A percentile compares a stretch with the other conserved stretches of the same genome.
These are phyloP conservation scores for Metallyticus violacea DNA, from an alignment of 2,888 invertebrate genomes.

Conservation along the genomic window DNA sequence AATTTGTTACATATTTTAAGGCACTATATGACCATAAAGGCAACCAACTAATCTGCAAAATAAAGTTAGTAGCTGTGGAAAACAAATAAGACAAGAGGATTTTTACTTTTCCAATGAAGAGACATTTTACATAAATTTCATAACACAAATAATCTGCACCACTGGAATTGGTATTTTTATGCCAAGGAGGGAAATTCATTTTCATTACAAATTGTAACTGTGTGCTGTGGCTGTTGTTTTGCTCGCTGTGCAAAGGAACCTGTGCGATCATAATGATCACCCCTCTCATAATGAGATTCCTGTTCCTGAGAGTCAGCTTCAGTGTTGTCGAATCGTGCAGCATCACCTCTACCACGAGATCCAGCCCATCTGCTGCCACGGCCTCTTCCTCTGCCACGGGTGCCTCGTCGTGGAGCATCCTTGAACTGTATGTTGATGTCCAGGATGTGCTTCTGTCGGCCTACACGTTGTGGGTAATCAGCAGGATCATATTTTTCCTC, in stretches of 20 bases:
- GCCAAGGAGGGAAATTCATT: background rate
- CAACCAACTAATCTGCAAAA: background rate
- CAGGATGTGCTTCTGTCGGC: constrained; percentile 43
- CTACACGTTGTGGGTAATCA: constrained; percentile 40
- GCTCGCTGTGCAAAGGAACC: background rate
- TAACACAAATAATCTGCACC: background rate
- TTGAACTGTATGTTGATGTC: constrained; percentile 47
- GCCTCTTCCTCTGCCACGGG: constrained; percentile 38
- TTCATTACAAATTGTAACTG: background rate
- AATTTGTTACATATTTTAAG: background rate
- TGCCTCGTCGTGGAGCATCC: constrained; percentile 42
- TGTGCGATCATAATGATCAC: background rate
- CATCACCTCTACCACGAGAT: background rate
- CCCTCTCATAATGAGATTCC: background rate
- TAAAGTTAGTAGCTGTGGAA: background rate
- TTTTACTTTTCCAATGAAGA: background rate
- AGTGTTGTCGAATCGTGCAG: background rate
- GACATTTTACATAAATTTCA: too few relatives aligned
- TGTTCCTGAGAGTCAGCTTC: background rate
- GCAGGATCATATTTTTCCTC: constrained; percentile 22
- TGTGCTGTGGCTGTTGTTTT: background rate
- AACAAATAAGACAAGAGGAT: background rate
- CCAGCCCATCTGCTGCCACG: constrained; percentile 34
- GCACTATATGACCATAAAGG: background rate
- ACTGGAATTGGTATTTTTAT: background rate